Evolutionary conservation across 2,797 vertebrate species (phyloP), one percentile per base, ranked within the genome.

Genomic region (Emydoidea blandingii): DNA sequence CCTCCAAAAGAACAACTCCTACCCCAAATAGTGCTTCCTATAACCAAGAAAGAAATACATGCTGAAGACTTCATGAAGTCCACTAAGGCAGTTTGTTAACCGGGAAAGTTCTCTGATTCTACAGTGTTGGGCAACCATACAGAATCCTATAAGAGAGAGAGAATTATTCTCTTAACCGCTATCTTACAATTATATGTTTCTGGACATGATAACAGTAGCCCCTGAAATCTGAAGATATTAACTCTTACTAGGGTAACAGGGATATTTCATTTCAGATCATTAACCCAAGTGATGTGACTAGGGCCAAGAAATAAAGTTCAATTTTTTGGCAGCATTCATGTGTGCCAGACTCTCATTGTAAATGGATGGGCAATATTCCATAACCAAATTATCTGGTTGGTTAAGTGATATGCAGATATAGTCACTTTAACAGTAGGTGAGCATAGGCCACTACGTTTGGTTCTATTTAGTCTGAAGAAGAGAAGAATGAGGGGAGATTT

Each of bases 11-110:
- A 5, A 78, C 1, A 57, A 84, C 86, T 79, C 2, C 1, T 47
- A 50, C 23, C n/a, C 21, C n/a, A 41, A 72, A 72, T 12, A 72
- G 21, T 23, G 37, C 10, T 41, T 41, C 19, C n/a, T 72, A 41
- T 41, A 72, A 72, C 68, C 10, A 41, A 37, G 18, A 76, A 0
- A 2, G 11, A 19, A 8, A 11, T n/a, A 65, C 19, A 1, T 5
- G 25, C 27, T 78, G 79, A 89, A 91, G 2, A n/a, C 16, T 4
- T 86, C 12, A 47, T n/a, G n/a, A 57, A 53, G 57, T 1, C 1
- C 0, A 1, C 16, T 85, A 8, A 4, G 5, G 12, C 1, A 7
- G 0, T 50, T 79, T 53, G 10, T 49, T 85, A 92, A 27, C 8
- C 3, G 23, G n/a, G 87, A 85, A 62, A 6, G 0, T 41, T 79